Percentiles rank a stretch among this genome's conserved stretches.
Conservation (phyloP, 2,888 invertebrate genomes). For the Hirtodrosophila confusa region DNA sequence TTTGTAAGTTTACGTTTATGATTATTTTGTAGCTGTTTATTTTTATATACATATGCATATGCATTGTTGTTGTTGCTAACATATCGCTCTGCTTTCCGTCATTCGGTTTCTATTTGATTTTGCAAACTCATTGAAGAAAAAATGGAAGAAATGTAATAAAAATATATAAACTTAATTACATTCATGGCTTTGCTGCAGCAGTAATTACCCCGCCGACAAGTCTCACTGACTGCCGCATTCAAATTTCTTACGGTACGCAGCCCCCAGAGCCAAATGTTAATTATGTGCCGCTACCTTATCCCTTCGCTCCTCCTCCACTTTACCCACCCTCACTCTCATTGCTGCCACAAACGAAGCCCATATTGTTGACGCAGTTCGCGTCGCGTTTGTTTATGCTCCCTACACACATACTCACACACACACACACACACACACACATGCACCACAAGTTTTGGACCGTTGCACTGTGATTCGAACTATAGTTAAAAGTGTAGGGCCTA, state of each 20-base stretch:
- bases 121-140: conserved; percentile 68
- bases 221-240: conserved; percentile 34
- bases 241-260: conserved; percentile 67
- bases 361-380: conserved; percentile 53
- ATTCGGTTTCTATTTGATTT: conserved; percentile 68
- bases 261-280: conserved; percentile 72
- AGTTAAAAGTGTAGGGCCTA: neutral
- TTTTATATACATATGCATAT: conserved; percentile 29
- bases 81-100: conserved; percentile 64
- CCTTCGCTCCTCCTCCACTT: neutral
- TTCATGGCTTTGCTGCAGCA: conserved; percentile 53
- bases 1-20: conserved; percentile 70
- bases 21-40: conserved; percentile 67
- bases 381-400: conserved; percentile 49
- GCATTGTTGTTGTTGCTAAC: conserved; percentile 38
- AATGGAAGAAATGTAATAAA: conserved; percentile 30
- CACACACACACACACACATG: conserved; percentile 6
- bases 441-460: conserved; percentile 26
- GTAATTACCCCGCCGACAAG: conserved; percentile 41
- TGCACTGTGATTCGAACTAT: conserved; percentile 37
- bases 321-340: conserved; percentile 28
- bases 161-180: conserved; percentile 50
- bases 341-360: conserved; percentile 38
- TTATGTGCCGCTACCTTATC: conserved; percentile 54
- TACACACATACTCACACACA: conserved; percentile 12